A percentile compares a stretch with the other conserved stretches of the same genome.
These are phyloP conservation scores for Acestrorhynchus altus DNA, from an alignment of 2,797 vertebrate genomes.

Conservation along the genomic window DNA sequence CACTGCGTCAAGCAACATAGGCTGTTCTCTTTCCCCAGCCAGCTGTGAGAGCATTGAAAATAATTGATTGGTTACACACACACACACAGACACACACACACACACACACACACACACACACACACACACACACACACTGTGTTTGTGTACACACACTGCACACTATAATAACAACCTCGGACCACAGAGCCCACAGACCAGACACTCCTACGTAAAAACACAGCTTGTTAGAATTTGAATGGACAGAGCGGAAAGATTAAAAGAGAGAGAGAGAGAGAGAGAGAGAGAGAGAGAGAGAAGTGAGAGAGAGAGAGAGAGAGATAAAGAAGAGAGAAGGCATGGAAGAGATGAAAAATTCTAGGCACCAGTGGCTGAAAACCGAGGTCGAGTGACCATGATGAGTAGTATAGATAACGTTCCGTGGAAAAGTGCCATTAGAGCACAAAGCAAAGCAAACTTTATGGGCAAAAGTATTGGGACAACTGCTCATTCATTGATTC, in stretches of 20 bases:
- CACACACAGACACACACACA: conserved; percentile 4
- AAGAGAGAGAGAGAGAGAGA: conserved; percentile 4
- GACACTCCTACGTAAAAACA: not conserved
- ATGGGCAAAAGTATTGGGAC: too few relatives aligned
- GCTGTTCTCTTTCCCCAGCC: not conserved
- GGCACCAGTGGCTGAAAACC: too few relatives aligned
- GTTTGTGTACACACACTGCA: not conserved
- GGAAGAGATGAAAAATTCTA: too few relatives aligned
- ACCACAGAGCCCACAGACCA: not conserved
- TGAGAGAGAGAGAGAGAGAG: not conserved
- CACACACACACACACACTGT: not conserved
- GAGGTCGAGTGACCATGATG: too few relatives aligned
- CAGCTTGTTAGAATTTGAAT: not conserved
- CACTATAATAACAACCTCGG: not conserved
- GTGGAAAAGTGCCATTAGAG: too few relatives aligned
- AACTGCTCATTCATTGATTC: too few relatives aligned
- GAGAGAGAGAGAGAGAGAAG: not conserved
- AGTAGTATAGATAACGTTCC: too few relatives aligned
- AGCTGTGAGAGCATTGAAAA: not conserved
- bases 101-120: not conserved
- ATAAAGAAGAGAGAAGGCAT: not conserved
- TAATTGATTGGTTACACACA: conserved; percentile 4
- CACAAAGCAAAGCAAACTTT: too few relatives aligned
- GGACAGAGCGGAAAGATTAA: not conserved
- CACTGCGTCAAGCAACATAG: conserved; percentile 7